Base-by-base conservation (phyloP, 2,113 vertebrate species). In the Rhinolophus sinicus region DNA sequence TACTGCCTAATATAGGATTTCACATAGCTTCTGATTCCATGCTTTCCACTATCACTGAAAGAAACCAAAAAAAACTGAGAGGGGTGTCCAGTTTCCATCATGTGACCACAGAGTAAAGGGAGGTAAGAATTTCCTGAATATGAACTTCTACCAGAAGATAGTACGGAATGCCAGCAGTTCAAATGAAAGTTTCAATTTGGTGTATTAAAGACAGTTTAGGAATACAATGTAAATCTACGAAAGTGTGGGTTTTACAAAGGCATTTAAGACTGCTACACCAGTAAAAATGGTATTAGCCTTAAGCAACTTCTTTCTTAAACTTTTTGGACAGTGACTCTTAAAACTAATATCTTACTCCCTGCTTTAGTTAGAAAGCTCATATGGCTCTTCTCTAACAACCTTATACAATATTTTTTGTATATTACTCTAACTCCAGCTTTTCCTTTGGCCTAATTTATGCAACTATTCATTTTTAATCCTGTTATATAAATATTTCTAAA, bases 391-490 rank as follows among this genome's bases (percentile, higher is more conserved):
- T 87, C 73, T 81, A 91, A 35, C 21, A 77, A 64, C 4, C 19
- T 94, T 52, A 75, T 21, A 3, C 8, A 58, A 65, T 52, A 33
- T 28, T 81, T 84, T 81, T n/a, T 94, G 2, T 52, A 67, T 76
- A n/a, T 94, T 67, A 69, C 50, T 75, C 52, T 30, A 88, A 87
- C 2, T 72, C 14, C 9, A 83, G 52, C 22, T 88, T 96, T 52
- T 65, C 40, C 33, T 78, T 40, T 58, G 50, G 21, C 19, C 33
- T 19, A 90, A 87, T 33, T 73, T 86, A 47, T 18, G 15, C 19
- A 96, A 47, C n/a, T 81, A 38, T 81, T 73, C 19, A 28, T 69
- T 85, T 85, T 81, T 86, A 81, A 91, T 69, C 58, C 33, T 40
- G 8, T 52, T 69, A 69, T 30, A 30, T 9, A 73, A 1, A 11